Evolutionary conservation across 2,113 vertebrate species (phyloP), one percentile per base, ranked within the genome.

Genomic region (Neodontobutis hainanensis): DNA sequence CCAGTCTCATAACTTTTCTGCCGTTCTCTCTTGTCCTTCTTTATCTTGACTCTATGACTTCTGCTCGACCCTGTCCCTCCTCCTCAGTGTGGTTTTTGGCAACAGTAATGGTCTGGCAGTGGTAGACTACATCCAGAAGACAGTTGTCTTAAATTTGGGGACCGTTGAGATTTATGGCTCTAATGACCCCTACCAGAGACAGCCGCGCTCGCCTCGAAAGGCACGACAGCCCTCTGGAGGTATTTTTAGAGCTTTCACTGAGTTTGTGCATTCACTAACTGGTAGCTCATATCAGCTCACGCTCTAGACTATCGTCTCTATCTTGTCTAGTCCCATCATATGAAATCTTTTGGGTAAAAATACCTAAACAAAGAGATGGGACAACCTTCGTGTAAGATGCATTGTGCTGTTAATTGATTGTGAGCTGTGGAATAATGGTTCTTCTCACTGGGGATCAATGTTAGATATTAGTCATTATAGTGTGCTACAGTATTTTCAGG

Each of bases 111-210:
- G 97, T 77, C 95, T 99, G 82, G 97, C 95, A 0, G 95, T 99
- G 83, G 95, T 99, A 70, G 97, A 99, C 93, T 99, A 98, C 85
- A 87, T 99, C 66, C 97, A 99, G 94, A 98, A 97, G 91, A 94
- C 96, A 3, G 94, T 97, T 3, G 92, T 99, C 2, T 93, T 99
- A 57, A 98, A 98, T 87, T 87, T 98, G 74, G 93, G 95, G 70
- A 96, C 95, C 27, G 84, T 97, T 64, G 97, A 99, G 74, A 86
- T 99, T 40, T 98, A 99, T 40, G 95, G 96, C 70, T 96, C 95
- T 68, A 97, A 94, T 40, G 97, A 99, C 86, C 97, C 97, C 16
- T 98, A 97, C 73, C 95, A 98, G 88, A 95, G 97, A 86, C 97
- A 99, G 82, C 96, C 95, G 2, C 92, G 96, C 44, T 99, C 97